phyloP scores from a whole-genome alignment of 37 sponge, comb jelly and placozoan genomes.

The Petrosia ficiformis region DNA sequence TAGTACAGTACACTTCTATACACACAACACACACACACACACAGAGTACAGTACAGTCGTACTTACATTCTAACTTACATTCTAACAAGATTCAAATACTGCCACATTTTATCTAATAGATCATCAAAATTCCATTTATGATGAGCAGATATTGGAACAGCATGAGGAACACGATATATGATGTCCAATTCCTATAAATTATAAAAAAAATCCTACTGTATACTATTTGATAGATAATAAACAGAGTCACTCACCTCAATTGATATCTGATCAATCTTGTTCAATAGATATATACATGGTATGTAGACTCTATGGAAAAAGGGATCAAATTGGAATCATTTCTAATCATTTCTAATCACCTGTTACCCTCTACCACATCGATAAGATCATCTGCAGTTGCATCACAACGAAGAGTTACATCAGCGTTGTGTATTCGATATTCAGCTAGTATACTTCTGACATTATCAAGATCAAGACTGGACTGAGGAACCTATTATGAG shows the following conservation, averaged over 20 bases:
- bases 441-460: slow-evolving; percentile 91
- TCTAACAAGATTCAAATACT: slow-evolving; percentile 86
- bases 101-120: slow-evolving; percentile 97
- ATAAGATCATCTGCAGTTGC: slow-evolving; percentile 98
- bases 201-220: not conserved
- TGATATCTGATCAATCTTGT: slow-evolving; percentile 99
- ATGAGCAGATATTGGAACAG: slow-evolving; percentile 98
- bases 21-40: too few species aligned
- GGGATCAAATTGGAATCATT: not conserved
- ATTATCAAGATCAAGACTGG: slow-evolving; percentile 69
- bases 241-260: slow-evolving; percentile 55
- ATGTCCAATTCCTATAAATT: slow-evolving; percentile 92
- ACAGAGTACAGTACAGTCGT: too few species aligned
- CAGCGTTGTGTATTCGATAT: slow-evolving; percentile 97
- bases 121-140: slow-evolving; percentile 99
- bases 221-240: not conserved
- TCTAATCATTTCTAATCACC: slow-evolving; percentile 28
- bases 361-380: slow-evolving; percentile 96
- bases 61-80: too few species aligned
- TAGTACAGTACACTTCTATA: too few species aligned
- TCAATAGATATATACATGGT: slow-evolving; percentile 94
- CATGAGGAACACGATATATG: slow-evolving; percentile 96
- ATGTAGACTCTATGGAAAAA: slow-evolving; percentile 73
- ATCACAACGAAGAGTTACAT: slow-evolving; percentile 91
- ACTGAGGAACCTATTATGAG: slow-evolving; percentile 62